These are phyloP conservation scores for Ceratosolen fusciceps DNA, from an alignment of 1,140 invertebrate species.

Conservation along the genomic window DNA sequence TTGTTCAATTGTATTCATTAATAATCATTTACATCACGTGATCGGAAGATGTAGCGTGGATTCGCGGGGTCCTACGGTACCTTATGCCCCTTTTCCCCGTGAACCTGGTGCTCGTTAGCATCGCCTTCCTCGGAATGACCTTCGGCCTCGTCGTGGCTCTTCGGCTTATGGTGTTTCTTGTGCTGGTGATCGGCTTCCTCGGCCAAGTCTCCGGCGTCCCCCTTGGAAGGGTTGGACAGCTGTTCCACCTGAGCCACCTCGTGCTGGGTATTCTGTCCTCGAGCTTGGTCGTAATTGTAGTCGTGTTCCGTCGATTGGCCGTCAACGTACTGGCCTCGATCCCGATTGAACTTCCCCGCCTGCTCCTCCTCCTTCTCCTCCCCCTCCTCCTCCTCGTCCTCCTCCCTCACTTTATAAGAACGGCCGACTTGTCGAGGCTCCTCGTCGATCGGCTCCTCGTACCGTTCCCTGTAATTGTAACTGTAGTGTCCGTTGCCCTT, in stretches of 20 bases:
- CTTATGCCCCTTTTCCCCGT: constrained; percentile 64
- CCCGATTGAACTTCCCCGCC: not conserved
- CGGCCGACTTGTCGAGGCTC: not conserved
- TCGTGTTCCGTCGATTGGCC: not conserved
- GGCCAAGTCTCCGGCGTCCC: not conserved
- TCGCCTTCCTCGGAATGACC: constrained; percentile 59
- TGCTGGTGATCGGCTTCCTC: constrained; percentile 28
- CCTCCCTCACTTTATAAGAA: constrained; percentile 13
- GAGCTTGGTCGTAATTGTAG: constrained; percentile 30
- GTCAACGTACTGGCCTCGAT: constrained; percentile 7
- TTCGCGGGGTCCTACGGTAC: too few relatives aligned
- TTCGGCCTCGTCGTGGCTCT: constrained; percentile 51
- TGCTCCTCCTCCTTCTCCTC: too few relatives aligned
- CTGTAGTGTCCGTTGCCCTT: constrained; percentile 1
- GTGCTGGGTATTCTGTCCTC: not conserved
- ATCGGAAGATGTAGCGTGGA: too few relatives aligned
- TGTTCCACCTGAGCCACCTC: not conserved
- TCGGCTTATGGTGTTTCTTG: constrained; percentile 23
- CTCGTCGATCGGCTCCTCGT: constrained; percentile 19
- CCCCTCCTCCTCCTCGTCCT: not conserved
- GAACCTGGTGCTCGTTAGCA: constrained; percentile 56
- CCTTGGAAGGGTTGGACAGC: not conserved
- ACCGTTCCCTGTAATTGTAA: constrained; percentile 24
- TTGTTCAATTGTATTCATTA: not conserved
- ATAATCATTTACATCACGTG: too few relatives aligned